Base-by-base conservation (phyloP, 2,888 invertebrate genomes). In the Mimachlamys varia region DNA sequence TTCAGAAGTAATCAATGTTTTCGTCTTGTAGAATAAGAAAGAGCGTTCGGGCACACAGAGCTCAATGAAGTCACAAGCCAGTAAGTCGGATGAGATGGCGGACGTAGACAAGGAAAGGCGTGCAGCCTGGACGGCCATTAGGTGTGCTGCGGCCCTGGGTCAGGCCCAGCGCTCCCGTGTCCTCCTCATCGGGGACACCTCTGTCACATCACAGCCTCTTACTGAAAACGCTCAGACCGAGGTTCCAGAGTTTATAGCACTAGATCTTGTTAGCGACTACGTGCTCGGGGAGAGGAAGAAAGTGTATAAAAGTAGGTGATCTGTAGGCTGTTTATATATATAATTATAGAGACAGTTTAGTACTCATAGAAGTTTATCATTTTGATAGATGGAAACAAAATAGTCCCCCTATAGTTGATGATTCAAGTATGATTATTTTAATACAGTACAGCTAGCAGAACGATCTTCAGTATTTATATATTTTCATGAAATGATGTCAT, bases 231-330 rank as follows among this genome's bases (percentile, higher is more conserved):
- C 95, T 5, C 92, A 93, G 76, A 91, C 92, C 7, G 93, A 94
- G 58, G 93, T 96, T 89, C 96, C 96, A 44, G 96, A 96, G 88
- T 96, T 96, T 90, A 92, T 95, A 17, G 94, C 94, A 44, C 94
- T 96, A 38, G 96, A 96, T 93, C 94, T 96, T 53, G 93, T 96
- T 19, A 94, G 95, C 90, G 90, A 93, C 17, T 96, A 96, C 92
- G 95, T 96, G 10, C 94, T 96, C 44, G 96, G 96, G n/a, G 94
- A 96, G 91, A 96, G 95, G 93, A 96, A 96, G 92, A 95, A 95
- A 91, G 93, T 96, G 53, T 96, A 95, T 91, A 96, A 96, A 93
- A 95, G 96, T 96, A 93, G 94, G 95, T 92, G n/a, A 10, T 10
- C n/a, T n/a, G n/a, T n/a, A n/a, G n/a, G 53, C 2, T 53, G 53